Evolutionary conservation across 2,888 invertebrate species (phyloP).

Genomic region (Timandra comae): DNA sequence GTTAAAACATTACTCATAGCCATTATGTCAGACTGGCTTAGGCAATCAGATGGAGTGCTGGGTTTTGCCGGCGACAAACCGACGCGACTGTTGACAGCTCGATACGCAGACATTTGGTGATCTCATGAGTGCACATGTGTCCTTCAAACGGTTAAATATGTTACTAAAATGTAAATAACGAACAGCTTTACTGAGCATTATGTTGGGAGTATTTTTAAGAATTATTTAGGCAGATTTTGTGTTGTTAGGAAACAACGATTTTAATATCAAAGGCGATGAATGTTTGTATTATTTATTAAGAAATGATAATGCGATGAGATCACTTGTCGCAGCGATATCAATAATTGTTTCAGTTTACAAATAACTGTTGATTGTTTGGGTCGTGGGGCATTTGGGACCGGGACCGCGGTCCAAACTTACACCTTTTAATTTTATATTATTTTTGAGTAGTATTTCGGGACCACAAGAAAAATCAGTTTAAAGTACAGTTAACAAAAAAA

Average conservation of each 20-base stretch:
- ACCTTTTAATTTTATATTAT: too few species aligned
- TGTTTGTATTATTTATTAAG: conserved; percentile 15
- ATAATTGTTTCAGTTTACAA: too few species aligned
- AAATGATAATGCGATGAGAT: conserved; percentile 17
- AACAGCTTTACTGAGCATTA: conserved; percentile 27
- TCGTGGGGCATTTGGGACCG: too few species aligned
- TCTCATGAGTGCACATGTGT: conserved; percentile 29
- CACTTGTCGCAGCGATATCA: conserved; percentile 6
- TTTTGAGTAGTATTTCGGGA: too few species aligned
- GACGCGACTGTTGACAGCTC: conserved; percentile 24
- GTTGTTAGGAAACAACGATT: too few species aligned
- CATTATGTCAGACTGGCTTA: conserved; percentile 14
- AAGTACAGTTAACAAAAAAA: too few species aligned
- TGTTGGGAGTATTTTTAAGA: conserved; percentile 14
- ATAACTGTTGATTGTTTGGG: too few species aligned
- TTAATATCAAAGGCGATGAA: too few species aligned
- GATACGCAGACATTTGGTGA: conserved; percentile 20
- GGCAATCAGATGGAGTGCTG: conserved; percentile 38
- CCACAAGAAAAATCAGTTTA: too few species aligned
- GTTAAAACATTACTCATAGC: conserved; percentile 11
- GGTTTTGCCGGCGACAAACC: conserved; percentile 12
- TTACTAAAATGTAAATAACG: conserved; percentile 14
- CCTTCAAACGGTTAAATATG: conserved; percentile 27
- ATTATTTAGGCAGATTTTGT: too few species aligned
- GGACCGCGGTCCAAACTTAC: too few species aligned